phyloP scores from a whole-genome alignment of 2,888 invertebrate species.

The Anarsia innoxiella region DNA sequence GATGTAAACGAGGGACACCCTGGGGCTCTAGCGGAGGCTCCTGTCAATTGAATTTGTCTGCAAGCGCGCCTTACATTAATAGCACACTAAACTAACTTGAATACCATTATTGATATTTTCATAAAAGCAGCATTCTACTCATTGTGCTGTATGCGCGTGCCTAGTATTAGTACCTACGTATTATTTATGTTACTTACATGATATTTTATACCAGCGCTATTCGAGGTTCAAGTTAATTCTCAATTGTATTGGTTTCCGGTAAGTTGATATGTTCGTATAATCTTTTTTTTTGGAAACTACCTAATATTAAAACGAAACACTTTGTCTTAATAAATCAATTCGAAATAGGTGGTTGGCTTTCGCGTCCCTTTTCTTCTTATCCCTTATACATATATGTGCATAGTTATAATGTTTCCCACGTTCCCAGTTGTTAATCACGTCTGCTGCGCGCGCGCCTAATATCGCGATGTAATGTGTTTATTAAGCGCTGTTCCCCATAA shows the following conservation, averaged over 20 bases:
- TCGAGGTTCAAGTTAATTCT: conserved; percentile 31
- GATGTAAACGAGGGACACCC: conserved; percentile 62
- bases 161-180: conserved; percentile 46
- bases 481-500: conserved; percentile 67
- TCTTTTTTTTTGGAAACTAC: too few species aligned
- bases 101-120: conserved; percentile 63
- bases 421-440: conserved; percentile 60
- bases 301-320: too few species aligned
- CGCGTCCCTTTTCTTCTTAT: too few species aligned
- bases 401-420: too few species aligned
- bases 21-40: conserved; percentile 56
- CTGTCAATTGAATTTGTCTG: conserved; percentile 74
- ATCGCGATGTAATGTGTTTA: conserved; percentile 70
- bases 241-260: conserved; percentile 44
- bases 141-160: conserved; percentile 43
- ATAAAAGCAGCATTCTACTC: conserved; percentile 51
- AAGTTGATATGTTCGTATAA: conserved; percentile 40
- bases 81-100: conserved; percentile 63
- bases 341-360: too few species aligned
- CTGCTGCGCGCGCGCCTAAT: conserved; percentile 62
- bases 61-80: conserved; percentile 65
- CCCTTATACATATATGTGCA: too few species aligned
- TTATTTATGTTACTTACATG: too few species aligned
- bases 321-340: too few species aligned
- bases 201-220: conserved; percentile 42